These are phyloP conservation scores for Lathamus discolor DNA, from an alignment of 2,113 vertebrate species.

Conservation along the genomic window DNA sequence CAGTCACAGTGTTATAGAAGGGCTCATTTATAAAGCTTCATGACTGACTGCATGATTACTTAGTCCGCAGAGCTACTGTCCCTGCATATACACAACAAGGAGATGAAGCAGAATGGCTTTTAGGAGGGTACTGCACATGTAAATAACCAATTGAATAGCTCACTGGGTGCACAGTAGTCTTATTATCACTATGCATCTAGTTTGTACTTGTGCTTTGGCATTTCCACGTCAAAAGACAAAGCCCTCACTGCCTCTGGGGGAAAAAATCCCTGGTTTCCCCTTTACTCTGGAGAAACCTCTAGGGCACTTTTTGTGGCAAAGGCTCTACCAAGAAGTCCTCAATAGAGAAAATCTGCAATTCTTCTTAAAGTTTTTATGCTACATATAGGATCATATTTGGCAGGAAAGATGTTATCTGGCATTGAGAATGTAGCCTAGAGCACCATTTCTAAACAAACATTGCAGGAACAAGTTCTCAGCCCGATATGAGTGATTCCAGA, in stretches of 20 bases:
- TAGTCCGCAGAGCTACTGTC: neutral
- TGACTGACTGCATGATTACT: neutral
- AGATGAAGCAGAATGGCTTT: neutral
- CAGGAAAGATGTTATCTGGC: neutral
- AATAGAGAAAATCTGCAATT: neutral
- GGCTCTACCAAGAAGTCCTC: neutral
- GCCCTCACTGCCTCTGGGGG: neutral
- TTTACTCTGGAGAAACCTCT: neutral
- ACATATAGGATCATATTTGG: neutral
- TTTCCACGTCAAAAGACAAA: neutral
- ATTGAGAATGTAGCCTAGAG: neutral
- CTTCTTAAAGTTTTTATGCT: neutral
- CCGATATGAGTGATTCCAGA: neutral
- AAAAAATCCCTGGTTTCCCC: neutral
- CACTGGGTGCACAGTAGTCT: neutral
- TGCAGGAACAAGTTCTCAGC: neutral
- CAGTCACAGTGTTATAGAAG: neutral
- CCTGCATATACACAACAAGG: neutral
- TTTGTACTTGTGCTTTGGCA: neutral
- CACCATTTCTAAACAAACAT: neutral
- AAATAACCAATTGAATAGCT: neutral
- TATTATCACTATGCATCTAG: neutral
- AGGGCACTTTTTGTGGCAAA: neutral
- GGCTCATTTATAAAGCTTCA: neutral
- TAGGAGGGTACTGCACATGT: neutral